phyloP scores from a whole-genome alignment of 2,888 invertebrate species.

The Agriotes lineatus region DNA sequence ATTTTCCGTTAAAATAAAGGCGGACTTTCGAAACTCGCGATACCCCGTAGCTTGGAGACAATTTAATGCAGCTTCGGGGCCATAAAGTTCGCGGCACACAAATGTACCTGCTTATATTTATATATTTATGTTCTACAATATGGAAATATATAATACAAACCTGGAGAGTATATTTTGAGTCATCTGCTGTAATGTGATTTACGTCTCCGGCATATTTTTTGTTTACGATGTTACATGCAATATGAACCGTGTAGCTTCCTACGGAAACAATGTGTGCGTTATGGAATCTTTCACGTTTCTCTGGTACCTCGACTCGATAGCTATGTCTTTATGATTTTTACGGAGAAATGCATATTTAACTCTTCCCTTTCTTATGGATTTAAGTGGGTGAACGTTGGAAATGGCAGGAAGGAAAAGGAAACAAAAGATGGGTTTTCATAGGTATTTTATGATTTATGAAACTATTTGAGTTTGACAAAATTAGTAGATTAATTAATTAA shows the following conservation, averaged over 20 bases:
- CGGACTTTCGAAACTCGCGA: constrained; percentile 56
- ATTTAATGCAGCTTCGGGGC: constrained; percentile 62
- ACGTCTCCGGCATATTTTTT: constrained; percentile 14
- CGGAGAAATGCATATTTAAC: too few species aligned
- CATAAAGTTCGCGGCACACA: constrained; percentile 62
- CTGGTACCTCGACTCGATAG: too few species aligned
- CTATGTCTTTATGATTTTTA: too few species aligned
- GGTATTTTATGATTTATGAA: too few species aligned
- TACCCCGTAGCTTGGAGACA: constrained; percentile 58
- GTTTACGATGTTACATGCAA: constrained; percentile 17
- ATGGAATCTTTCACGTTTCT: too few species aligned
- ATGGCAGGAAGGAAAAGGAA: too few species aligned
- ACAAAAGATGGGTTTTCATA: too few species aligned
- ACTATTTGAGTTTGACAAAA: too few species aligned
- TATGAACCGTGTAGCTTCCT: not conserved
- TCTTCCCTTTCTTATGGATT: too few species aligned
- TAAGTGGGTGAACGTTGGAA: too few species aligned
- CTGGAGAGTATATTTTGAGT: constrained; percentile 48
- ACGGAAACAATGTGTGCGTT: not conserved
- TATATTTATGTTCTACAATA: constrained; percentile 65
- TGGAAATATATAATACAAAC: constrained; percentile 63
- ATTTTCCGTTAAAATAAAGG: constrained; percentile 60
- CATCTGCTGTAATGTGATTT: constrained; percentile 47
- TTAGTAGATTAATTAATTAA: too few species aligned
- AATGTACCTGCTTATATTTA: constrained; percentile 63